Conservation (phyloP, 2,113 vertebrate genomes). For the Aramus guarauna region DNA sequence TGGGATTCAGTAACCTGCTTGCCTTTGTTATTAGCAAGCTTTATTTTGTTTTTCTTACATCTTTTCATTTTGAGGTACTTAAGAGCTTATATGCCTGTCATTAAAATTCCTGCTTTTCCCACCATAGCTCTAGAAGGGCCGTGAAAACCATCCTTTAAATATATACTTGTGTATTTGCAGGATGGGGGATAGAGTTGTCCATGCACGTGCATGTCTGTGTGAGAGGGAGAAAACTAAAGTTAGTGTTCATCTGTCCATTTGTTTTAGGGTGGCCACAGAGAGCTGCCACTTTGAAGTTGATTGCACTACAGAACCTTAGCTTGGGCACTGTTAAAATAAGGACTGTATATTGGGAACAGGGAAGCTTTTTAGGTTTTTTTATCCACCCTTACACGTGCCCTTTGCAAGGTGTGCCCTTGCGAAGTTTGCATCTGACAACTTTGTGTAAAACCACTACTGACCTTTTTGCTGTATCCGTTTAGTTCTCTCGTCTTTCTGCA, state of each 20-base stretch:
- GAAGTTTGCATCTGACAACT: slow-evolving; percentile 31
- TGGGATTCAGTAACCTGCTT: slow-evolving; percentile 37
- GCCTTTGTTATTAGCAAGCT: slow-evolving; percentile 43
- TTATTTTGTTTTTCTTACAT: slow-evolving; percentile 22
- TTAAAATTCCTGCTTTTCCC: slow-evolving; percentile 28
- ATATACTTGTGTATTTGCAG: slow-evolving; percentile 9
- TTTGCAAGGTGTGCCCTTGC: slow-evolving; percentile 19
- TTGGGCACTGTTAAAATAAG: slow-evolving; percentile 67
- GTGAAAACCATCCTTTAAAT: slow-evolving; percentile 1
- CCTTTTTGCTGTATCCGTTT: slow-evolving; percentile 60
- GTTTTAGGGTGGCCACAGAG: slow-evolving; percentile 32
- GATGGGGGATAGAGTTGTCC: not conserved
- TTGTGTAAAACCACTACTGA: slow-evolving; percentile 78
- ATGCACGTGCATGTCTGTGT: not conserved
- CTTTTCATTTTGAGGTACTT: slow-evolving; percentile 26
- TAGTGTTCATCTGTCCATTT: slow-evolving; percentile 17
- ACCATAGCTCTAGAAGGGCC: slow-evolving; percentile 21
- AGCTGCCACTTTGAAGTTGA: slow-evolving; percentile 33
- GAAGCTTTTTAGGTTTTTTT: slow-evolving; percentile 31
- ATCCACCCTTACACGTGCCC: slow-evolving; percentile 27
- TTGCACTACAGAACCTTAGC: slow-evolving; percentile 71
- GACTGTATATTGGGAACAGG: slow-evolving; percentile 59
- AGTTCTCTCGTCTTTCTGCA: slow-evolving; percentile 47
- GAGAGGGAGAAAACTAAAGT: slow-evolving; percentile 4
- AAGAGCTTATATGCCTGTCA: slow-evolving; percentile 32